phyloP scores from a whole-genome alignment of 2,113 vertebrate species.

The Etheostoma cragini region DNA sequence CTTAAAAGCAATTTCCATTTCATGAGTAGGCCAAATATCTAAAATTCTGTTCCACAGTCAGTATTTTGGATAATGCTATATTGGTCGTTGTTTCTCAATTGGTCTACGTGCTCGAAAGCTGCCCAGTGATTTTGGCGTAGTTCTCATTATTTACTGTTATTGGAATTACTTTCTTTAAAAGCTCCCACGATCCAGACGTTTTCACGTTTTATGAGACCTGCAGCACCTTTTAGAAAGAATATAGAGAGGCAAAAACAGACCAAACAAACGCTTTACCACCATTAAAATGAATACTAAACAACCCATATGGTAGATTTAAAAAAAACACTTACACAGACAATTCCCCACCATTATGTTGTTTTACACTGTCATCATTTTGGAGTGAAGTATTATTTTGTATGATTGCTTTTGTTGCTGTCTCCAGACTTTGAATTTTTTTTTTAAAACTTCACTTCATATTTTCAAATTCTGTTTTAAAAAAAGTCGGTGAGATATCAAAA shows the following conservation, averaged over 20 bases:
- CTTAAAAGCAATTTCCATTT: not conserved
- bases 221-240: constrained; percentile 7
- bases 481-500: not conserved
- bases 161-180: not conserved
- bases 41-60: not conserved
- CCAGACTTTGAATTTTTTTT: not conserved
- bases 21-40: not conserved
- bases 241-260: constrained; percentile 8
- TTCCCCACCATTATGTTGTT: not conserved
- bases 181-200: not conserved
- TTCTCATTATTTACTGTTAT: constrained; percentile 19
- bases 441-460: not conserved
- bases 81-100: not conserved
- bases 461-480: not conserved
- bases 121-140: not conserved
- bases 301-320: not conserved
- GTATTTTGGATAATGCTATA: not conserved
- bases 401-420: not conserved
- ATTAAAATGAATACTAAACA: not conserved
- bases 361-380: not conserved
- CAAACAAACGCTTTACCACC: not conserved
- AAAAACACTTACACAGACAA: not conserved
- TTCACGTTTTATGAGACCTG: not conserved
- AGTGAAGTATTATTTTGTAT: not conserved
- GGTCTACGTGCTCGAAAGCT: not conserved